These are phyloP conservation scores for Micromesistius poutassou DNA, from an alignment of 2,797 vertebrate genomes.

Conservation along the genomic window DNA sequence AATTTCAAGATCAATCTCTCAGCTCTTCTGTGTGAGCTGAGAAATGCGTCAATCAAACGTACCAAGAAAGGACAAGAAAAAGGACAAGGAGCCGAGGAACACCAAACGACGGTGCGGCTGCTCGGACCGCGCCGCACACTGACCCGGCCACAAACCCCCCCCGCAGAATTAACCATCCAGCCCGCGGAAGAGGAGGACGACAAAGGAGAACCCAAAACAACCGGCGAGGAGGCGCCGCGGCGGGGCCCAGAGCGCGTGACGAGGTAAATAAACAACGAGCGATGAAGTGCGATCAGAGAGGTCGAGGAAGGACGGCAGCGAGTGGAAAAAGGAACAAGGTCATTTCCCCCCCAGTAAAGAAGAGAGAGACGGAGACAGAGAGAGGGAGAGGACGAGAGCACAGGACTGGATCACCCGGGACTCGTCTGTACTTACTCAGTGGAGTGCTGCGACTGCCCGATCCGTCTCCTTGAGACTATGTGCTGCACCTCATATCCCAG, in stretches of 20 bases:
- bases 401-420: constrained; percentile 11
- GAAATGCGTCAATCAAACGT: background rate
- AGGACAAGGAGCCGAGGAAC: constrained; percentile 1
- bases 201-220: constrained; percentile 10
- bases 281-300: background rate
- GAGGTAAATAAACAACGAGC: constrained; percentile 18
- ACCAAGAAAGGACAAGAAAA: background rate
- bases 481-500: constrained; percentile 53
- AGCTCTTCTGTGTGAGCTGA: background rate
- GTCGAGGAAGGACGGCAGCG: background rate
- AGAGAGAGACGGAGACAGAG: constrained; percentile 3
- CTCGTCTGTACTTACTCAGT: constrained; percentile 62
- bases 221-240: background rate
- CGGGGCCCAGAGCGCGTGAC: background rate
- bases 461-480: constrained; percentile 56
- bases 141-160: background rate
- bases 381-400: constrained; percentile 8
- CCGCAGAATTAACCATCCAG: background rate
- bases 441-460: constrained; percentile 46
- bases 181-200: constrained; percentile 17
- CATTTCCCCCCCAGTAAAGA: too few relatives aligned
- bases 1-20: background rate
- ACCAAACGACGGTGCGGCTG: background rate
- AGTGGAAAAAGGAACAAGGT: too few relatives aligned
- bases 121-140: background rate